A percentile compares a stretch with the other conserved stretches of the same genome.
Evolutionary conservation across 2,797 vertebrate species (phyloP).

Genomic region (Oophaga sylvatica): DNA sequence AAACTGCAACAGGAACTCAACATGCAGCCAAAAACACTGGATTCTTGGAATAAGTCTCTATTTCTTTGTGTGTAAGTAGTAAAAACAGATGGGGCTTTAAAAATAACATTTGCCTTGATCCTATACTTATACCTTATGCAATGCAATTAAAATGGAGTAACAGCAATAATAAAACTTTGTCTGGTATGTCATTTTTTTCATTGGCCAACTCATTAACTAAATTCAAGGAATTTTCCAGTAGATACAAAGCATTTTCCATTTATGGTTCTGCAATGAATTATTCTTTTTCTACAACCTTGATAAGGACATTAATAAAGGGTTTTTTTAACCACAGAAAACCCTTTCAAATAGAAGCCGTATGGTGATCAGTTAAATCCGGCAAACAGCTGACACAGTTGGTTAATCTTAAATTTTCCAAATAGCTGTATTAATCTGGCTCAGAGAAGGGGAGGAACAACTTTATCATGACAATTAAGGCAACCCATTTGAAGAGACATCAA

Average conservation of each 20-base stretch:
- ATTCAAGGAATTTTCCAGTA: slow-evolving; percentile 1
- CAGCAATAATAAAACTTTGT: background rate
- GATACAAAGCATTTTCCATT: background rate
- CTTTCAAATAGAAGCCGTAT: too few relatives aligned
- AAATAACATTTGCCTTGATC: background rate
- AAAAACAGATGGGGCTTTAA: slow-evolving; percentile 13
- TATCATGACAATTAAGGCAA: too few relatives aligned
- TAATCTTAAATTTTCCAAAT: too few relatives aligned
- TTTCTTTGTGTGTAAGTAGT: background rate
- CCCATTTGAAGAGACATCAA: too few relatives aligned
- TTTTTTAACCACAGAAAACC: too few relatives aligned
- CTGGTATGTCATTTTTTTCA: background rate
- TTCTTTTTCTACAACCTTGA: background rate
- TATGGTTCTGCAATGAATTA: background rate
- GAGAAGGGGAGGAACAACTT: too few relatives aligned
- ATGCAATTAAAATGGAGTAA: slow-evolving; percentile 5
- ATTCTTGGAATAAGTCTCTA: background rate
- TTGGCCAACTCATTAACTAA: background rate
- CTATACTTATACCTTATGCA: background rate
- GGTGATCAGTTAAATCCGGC: too few relatives aligned
- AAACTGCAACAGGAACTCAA: background rate
- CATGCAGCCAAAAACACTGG: background rate
- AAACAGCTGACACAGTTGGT: too few relatives aligned
- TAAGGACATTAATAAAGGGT: background rate
- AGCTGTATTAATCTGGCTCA: too few relatives aligned